phyloP scores from a whole-genome alignment of 2,888 invertebrate genomes.

The Odontocolon sp. region DNA sequence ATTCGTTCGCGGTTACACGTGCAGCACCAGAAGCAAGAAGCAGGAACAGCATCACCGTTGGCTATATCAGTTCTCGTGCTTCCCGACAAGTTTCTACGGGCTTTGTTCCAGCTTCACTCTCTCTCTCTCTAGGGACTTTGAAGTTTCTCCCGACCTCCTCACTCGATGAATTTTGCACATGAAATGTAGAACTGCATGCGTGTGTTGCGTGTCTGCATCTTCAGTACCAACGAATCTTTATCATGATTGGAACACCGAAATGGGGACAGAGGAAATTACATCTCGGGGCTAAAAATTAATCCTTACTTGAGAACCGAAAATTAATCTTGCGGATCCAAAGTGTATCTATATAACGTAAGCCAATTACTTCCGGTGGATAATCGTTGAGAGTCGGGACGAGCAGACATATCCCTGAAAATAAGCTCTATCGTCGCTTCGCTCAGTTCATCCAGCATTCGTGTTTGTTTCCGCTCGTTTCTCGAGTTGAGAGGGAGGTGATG shows the following conservation, averaged over 20 bases:
- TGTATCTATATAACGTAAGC: slow-evolving; percentile 35
- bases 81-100: slow-evolving; percentile 27
- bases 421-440: slow-evolving; percentile 37
- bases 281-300: slow-evolving; percentile 34
- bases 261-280: slow-evolving; percentile 4
- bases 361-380: slow-evolving; percentile 53
- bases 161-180: background rate
- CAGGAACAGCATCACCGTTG: slow-evolving; percentile 14
- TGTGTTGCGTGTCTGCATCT: background rate
- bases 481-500: slow-evolving; percentile 9
- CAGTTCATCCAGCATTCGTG: slow-evolving; percentile 36
- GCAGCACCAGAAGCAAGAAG: slow-evolving; percentile 20
- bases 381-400: slow-evolving; percentile 34
- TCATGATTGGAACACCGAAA: background rate
- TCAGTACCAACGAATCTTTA: background rate
- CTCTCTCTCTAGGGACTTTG: slow-evolving; percentile 27
- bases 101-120: slow-evolving; percentile 18
- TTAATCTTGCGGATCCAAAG: slow-evolving; percentile 12
- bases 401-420: slow-evolving; percentile 59
- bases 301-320: slow-evolving; percentile 15
- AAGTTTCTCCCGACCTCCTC: slow-evolving; percentile 8
- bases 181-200: background rate
- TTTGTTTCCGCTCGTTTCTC: slow-evolving; percentile 48
- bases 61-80: slow-evolving; percentile 48
- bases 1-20: slow-evolving; percentile 20